Evolutionary conservation across 2,888 invertebrate genomes (phyloP).

Genomic region (Lithophane leautieri): DNA sequence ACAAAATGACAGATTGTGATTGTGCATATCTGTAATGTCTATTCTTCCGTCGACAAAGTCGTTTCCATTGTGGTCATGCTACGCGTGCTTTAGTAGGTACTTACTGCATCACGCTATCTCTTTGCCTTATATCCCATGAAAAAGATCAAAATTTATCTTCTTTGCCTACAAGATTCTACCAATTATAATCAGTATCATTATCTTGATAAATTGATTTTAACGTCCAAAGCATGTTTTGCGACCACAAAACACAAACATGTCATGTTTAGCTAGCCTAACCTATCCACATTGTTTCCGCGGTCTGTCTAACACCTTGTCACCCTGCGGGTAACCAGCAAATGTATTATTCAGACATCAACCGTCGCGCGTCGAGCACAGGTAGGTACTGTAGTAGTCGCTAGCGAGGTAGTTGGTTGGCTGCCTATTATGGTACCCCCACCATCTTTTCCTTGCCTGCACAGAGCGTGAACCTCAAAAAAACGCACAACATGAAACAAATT

Average conservation of each 20-base stretch:
- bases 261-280: neutral
- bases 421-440: neutral
- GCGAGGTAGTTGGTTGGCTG: neutral
- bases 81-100: neutral
- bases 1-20: too few relatives aligned
- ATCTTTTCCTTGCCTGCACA: neutral
- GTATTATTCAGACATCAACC: slow-evolving; percentile 3
- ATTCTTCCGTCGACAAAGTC: too few relatives aligned
- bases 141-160: neutral
- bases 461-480: neutral
- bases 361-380: neutral
- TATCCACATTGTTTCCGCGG: neutral
- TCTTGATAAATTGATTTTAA: neutral
- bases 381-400: neutral
- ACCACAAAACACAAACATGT: neutral
- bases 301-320: slow-evolving; percentile 10
- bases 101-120: neutral
- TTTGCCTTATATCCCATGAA: neutral
- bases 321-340: neutral
- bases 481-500: neutral
- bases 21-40: too few relatives aligned
- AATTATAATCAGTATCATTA: neutral
- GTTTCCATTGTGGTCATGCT: too few relatives aligned
- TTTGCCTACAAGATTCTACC: neutral
- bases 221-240: neutral